Percentiles rank a stretch among this genome's conserved stretches.
Conservation (phyloP, 2,888 invertebrate genomes). For the Drosophila fulvimacula region DNA sequence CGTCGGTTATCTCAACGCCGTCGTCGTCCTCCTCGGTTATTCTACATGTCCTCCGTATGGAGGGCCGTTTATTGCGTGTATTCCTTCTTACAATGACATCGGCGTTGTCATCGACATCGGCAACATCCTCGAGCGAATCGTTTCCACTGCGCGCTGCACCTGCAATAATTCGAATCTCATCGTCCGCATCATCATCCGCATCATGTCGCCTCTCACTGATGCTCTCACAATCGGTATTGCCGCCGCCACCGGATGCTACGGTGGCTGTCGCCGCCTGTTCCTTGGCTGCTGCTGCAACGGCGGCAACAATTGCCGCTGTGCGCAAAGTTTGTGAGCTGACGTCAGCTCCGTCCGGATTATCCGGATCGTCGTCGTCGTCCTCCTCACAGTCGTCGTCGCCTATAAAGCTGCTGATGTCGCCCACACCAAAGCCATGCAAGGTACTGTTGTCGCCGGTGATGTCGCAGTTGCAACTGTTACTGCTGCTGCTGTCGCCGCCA, state of each 20-base stretch:
- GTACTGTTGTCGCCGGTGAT: constrained; percentile 83
- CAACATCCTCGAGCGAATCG: constrained; percentile 70
- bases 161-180: constrained; percentile 61
- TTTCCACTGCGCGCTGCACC: constrained; percentile 53
- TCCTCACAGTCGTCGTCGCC: constrained; percentile 70
- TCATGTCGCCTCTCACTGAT: constrained; percentile 64
- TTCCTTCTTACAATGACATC: constrained; percentile 70
- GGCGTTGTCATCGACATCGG: constrained; percentile 73
- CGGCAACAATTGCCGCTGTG: constrained; percentile 74
- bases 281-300: constrained; percentile 69
- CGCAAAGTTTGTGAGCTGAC: constrained; percentile 68
- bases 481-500: constrained; percentile 78
- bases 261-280: constrained; percentile 55
- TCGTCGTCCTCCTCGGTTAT: constrained; percentile 70
- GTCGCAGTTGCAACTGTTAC: constrained; percentile 82
- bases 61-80: constrained; percentile 63
- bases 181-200: constrained; percentile 59
- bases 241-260: constrained; percentile 24
- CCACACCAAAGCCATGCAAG: constrained; percentile 81
- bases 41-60: constrained; percentile 70
- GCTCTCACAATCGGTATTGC: constrained; percentile 73
- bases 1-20: constrained; percentile 28
- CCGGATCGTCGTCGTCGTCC: constrained; percentile 59
- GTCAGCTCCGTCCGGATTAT: constrained; percentile 48
- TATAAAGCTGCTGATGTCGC: constrained; percentile 78